A percentile compares a stretch with the other conserved stretches of the same genome.
Conservation (phyloP, 2,888 invertebrate genomes). For the Acronicta psi region DNA sequence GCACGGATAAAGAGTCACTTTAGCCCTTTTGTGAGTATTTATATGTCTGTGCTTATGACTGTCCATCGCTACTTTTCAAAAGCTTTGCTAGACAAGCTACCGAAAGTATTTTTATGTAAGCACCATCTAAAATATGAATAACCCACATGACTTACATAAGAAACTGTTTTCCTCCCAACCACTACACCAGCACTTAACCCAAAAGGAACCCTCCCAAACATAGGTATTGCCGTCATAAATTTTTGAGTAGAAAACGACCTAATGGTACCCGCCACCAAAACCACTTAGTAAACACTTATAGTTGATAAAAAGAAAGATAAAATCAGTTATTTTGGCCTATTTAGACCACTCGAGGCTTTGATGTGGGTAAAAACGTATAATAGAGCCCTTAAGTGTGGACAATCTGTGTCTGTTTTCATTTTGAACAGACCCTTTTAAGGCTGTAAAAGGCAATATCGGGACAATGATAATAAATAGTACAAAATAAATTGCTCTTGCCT, state of each 20-base stretch:
- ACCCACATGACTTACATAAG: conserved; percentile 8
- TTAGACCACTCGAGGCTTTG: conserved; percentile 26
- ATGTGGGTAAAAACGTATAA: conserved; percentile 9
- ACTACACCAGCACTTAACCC: conserved; percentile 37
- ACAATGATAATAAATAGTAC: too few species aligned
- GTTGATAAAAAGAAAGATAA: conserved; percentile 44
- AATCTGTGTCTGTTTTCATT: conserved; percentile 33
- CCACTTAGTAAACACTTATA: conserved; percentile 47
- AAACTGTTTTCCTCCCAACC: conserved; percentile 25
- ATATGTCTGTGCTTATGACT: too few species aligned
- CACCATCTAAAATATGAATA: conserved; percentile 20
- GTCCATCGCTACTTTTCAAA: not conserved
- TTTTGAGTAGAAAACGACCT: conserved; percentile 36
- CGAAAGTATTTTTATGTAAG: conserved; percentile 25
- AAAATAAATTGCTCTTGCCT: too few species aligned
- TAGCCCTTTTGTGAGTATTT: too few species aligned
- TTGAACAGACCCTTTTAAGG: not conserved
- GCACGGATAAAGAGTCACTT: too few species aligned
- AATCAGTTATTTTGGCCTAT: conserved; percentile 43
- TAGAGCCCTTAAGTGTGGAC: conserved; percentile 14
- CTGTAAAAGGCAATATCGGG: too few species aligned
- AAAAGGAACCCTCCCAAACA: conserved; percentile 25
- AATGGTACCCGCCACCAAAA: conserved; percentile 31
- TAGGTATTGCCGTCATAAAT: conserved; percentile 33
- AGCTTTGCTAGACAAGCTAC: not conserved